Percentiles rank a stretch among this genome's conserved stretches.
Conservation (phyloP, 2,797 vertebrate species). For the Crotalus adamanteus region DNA sequence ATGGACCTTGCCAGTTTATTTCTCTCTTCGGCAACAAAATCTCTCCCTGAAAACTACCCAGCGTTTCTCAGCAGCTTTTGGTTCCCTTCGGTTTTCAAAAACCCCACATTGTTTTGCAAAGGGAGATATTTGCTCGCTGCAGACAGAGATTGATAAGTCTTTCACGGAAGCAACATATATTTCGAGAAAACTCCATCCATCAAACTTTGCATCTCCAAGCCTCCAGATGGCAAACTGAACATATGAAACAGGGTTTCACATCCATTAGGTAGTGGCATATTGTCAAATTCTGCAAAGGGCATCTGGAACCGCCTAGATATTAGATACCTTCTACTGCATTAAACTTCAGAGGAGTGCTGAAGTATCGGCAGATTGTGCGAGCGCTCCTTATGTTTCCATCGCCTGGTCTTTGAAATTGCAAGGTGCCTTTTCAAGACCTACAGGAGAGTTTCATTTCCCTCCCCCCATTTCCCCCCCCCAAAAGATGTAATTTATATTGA, state of each 20-base stretch:
- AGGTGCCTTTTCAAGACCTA: neutral
- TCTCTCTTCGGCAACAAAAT: neutral
- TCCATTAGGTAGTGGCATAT: neutral
- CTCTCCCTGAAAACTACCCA: neutral
- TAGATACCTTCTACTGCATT: neutral
- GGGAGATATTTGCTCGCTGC: neutral
- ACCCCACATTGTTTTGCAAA: neutral
- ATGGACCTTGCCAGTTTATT: neutral
- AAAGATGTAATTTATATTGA: neutral
- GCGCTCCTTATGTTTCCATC: neutral
- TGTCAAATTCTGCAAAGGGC: neutral
- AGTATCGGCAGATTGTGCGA: neutral
- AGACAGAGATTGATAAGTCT: conserved; percentile 9
- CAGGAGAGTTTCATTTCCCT: neutral
- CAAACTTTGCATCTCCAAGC: neutral
- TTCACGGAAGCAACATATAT: neutral
- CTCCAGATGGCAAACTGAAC: conserved; percentile 8
- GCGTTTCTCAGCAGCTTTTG: too few relatives aligned
- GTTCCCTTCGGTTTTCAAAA: neutral
- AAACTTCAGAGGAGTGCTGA: neutral
- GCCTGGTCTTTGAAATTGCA: neutral
- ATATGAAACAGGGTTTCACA: neutral
- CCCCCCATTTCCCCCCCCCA: neutral
- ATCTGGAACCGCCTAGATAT: neutral
- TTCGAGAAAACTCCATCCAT: neutral